Conservation (phyloP, 2,113 vertebrate genomes). For the Columba livia region DNA sequence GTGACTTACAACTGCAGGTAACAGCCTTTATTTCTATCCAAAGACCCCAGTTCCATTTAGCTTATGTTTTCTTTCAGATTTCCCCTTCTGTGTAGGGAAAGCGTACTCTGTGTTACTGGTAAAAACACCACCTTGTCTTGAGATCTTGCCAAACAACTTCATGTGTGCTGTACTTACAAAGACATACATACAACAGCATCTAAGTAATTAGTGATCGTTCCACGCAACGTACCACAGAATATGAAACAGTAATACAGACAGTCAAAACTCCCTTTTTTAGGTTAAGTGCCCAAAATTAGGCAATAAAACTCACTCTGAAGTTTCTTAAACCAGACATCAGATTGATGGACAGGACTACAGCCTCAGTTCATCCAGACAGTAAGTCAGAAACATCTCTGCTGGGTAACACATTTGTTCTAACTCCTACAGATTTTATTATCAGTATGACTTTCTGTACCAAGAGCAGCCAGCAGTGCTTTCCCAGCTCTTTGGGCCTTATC, state of each 20-base stretch:
- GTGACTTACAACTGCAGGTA: neutral
- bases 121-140: neutral
- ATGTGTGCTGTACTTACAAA: neutral
- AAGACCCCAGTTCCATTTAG: neutral
- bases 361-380: neutral
- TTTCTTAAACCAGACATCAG: neutral
- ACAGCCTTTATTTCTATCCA: neutral
- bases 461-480: neutral
- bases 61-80: neutral
- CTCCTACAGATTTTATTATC: neutral
- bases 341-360: neutral
- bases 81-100: neutral
- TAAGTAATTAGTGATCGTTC: neutral
- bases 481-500: neutral
- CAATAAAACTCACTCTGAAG: neutral
- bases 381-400: neutral
- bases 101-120: neutral
- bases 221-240: neutral
- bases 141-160: neutral
- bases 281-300: neutral
- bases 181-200: neutral
- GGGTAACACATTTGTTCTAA: neutral
- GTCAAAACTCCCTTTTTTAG: neutral
- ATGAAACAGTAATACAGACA: neutral
- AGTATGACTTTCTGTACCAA: neutral